Base-by-base conservation (phyloP, 2,888 invertebrate genomes). In the Dermolepida albohirtum region DNA sequence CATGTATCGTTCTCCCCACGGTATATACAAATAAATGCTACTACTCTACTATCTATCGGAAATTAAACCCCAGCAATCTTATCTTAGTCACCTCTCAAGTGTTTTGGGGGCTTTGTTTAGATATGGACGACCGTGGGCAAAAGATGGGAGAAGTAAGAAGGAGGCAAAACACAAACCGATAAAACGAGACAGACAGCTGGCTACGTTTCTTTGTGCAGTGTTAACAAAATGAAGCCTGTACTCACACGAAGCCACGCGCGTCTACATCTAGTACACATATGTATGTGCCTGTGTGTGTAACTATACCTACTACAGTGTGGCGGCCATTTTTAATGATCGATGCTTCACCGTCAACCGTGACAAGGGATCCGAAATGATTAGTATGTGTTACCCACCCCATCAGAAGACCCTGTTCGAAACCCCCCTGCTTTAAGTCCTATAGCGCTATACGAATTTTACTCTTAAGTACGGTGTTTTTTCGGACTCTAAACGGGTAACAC, bases 341-440 rank as follows among this genome's bases (percentile, higher is more conserved):
- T 77, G 77, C 76, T 76, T 57, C 57, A 43, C 57, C 75, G 74
- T 72, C 74, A 75, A 76, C 76, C 78, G 74, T 78, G 78, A 78
- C 78, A 77, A 77, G 78, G 77, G 77, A 75, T 77, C 76, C 74
- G 76, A 78, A 78, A 77, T 78, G 78, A 78, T 78, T 77, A 78
- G 79, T 78, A 77, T 78, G 76, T 78, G 77, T 72, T 74, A 70
- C 72, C 74, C 74, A 74, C 74, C 74, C 74, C 72, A 34, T 34
- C 34, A 67, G 73, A 71, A 70, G 66, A 67, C 68, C 68, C 72
- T 55, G 69, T 71, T 69, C 71, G 67, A 63, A 68, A 54, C 70
- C 73, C 71, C 70, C 68, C 72, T 54, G 72, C 64, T 68, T 62
- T 54, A 57, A 57, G 57, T 43, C 57, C 57, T 57, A 44, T 57